Base-by-base conservation (phyloP, 1,140 invertebrate species). In the Aphaenogaster ashmeadi region DNA sequence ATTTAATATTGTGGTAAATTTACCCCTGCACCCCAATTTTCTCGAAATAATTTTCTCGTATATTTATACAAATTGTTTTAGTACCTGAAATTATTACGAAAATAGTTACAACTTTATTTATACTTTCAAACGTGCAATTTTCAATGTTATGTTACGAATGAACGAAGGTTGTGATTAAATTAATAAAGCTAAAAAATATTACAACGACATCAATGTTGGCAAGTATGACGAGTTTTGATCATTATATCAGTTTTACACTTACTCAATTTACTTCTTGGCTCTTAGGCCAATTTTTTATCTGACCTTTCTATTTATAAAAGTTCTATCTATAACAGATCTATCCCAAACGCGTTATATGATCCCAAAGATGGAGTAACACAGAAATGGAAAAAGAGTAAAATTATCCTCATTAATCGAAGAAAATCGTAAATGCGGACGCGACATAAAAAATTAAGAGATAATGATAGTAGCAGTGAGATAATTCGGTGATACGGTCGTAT, bases 221-320 rank as follows among this genome's bases (percentile, higher is more conserved):
- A 81, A 41, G 21, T 47, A 52, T 38, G n/a, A 41, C 13, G 2
- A n/a, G 8, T 80, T 80, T 69, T 80, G 15, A 81, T 80, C 41
- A 5, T 50, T 60, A 54, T 41, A 18, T 71, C 50, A n/a, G 47
- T 71, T 81, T 71, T 71, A 54, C 8, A 38, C 36, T 69, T 13
- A 33, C 33, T 41, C 47, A 72, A 44, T 54, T 72, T 81, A n/a
- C 38, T 15, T 81, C 79, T 81, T 81, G 79, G 79, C 79, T 81
- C 66, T 38, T 56, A 11, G 0, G 58, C 66, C 79, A 71, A 72
- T 72, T 33, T 81, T 81, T 71, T 36, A 81, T 54, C 13, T 11
- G n/a, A 44, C 38, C 18, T 11, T 72, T 81, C 66, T 81, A 81
- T 81, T 81, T 81, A 56, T 81, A 71, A 72, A 66, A 56, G 44